Conservation (phyloP, 2,113 vertebrate genomes). For the Triplophysa tibetana region DNA sequence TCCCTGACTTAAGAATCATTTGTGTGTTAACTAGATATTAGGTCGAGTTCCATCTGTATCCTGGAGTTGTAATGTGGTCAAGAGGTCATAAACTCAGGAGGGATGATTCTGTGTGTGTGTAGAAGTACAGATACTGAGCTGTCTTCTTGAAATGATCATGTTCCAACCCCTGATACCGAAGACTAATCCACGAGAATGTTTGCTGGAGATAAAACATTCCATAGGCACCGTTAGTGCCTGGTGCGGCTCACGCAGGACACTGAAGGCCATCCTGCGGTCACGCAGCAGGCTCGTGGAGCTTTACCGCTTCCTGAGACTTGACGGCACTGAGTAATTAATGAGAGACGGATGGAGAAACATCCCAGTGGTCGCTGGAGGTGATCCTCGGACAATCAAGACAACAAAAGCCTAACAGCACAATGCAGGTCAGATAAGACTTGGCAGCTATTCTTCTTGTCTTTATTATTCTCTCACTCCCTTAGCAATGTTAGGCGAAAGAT, state of each 20-base stretch:
- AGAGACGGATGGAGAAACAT: constrained; percentile 6
- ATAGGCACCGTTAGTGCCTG: constrained; percentile 18
- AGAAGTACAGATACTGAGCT: constrained; percentile 2
- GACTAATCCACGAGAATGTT: neutral
- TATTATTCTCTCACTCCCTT: constrained; percentile 13
- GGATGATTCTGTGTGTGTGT: neutral
- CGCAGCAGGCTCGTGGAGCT: constrained; percentile 1
- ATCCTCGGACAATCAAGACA: neutral
- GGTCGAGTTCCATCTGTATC: neutral
- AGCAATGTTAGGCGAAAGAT: neutral
- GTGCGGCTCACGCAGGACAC: neutral
- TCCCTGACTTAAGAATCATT: neutral
- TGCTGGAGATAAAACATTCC: constrained; percentile 20
- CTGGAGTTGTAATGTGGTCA: constrained; percentile 4
- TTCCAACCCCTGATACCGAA: neutral
- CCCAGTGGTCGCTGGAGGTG: neutral
- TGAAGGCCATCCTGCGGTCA: constrained; percentile 23
- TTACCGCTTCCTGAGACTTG: neutral
- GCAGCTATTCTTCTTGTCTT: neutral
- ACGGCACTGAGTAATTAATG: neutral
- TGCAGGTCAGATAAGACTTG: constrained; percentile 28
- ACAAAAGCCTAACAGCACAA: neutral
- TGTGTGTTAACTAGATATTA: constrained; percentile 13
- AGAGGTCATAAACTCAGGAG: constrained; percentile 7
- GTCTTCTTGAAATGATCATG: neutral